phyloP scores from a whole-genome alignment of 1,140 invertebrate genomes.

The Drosophila kanapiae region DNA sequence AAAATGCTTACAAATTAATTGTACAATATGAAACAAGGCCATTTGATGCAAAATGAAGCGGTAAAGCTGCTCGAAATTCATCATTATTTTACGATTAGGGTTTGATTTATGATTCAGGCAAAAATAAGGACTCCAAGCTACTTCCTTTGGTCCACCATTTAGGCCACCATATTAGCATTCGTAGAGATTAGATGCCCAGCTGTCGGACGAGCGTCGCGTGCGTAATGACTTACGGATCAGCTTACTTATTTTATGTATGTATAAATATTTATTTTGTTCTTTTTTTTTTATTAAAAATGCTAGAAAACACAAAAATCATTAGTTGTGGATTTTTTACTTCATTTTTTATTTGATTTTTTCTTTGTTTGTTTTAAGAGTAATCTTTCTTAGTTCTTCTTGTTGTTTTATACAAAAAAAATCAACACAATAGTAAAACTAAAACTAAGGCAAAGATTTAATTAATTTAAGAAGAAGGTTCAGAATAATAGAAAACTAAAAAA shows the following conservation, averaged over 20 bases:
- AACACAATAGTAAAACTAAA: constrained; percentile 76
- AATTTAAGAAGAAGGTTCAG: constrained; percentile 54
- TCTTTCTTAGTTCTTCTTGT: constrained; percentile 59
- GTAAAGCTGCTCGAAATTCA: constrained; percentile 43
- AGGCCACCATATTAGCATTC: constrained; percentile 17
- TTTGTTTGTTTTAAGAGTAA: constrained; percentile 53
- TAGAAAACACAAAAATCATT: constrained; percentile 43
- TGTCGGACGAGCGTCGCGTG: constrained; percentile 9
- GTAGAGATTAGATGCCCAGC: neutral
- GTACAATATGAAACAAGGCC: constrained; percentile 79
- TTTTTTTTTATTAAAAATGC: constrained; percentile 38
- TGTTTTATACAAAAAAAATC: constrained; percentile 75
- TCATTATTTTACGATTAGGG: constrained; percentile 31
- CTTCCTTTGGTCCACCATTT: constrained; percentile 42
- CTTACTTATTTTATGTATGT: constrained; percentile 36
- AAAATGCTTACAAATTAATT: constrained; percentile 81
- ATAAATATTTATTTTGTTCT: constrained; percentile 33
- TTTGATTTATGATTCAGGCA: constrained; percentile 16
- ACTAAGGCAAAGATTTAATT: constrained; percentile 72
- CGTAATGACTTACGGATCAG: constrained; percentile 43
- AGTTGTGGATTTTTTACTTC: constrained; percentile 52
- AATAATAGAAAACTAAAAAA: constrained; percentile 57
- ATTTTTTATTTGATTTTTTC: constrained; percentile 71
- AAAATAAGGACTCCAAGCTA: constrained; percentile 22
- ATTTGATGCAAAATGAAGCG: constrained; percentile 48